Percentiles rank a stretch among this genome's conserved stretches.
Evolutionary conservation across 2,113 vertebrate genomes (phyloP).

Genomic region (Sula dactylatra): DNA sequence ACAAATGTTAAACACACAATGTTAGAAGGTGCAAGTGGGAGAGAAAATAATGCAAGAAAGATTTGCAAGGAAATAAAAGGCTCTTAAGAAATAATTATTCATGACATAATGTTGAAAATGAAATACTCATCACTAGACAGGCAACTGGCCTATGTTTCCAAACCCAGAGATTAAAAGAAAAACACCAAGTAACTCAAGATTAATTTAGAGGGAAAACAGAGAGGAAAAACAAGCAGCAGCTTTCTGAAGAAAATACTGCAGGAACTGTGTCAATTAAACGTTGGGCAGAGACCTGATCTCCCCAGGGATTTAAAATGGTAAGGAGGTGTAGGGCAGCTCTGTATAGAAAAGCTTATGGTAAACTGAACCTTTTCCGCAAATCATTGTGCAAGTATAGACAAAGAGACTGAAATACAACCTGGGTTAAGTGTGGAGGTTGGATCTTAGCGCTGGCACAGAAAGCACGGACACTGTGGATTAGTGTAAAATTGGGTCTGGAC

Average conservation of each 20-base stretch:
- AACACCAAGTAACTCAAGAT: background rate
- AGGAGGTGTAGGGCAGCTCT: background rate
- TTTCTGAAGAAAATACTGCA: background rate
- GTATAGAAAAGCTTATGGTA: background rate
- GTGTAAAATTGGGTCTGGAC: background rate
- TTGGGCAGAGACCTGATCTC: background rate
- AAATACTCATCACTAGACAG: background rate
- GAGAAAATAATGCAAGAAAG: background rate
- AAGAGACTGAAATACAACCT: background rate
- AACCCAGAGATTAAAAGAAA: background rate
- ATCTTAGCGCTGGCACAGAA: background rate
- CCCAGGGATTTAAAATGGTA: background rate
- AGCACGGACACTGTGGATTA: fast-evolving
- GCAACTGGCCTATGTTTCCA: background rate
- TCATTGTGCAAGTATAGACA: background rate
- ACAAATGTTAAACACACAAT: background rate
- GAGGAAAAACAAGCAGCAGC: background rate
- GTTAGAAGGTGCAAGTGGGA: background rate
- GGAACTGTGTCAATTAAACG: background rate
- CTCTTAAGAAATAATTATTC: background rate
- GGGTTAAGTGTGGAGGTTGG: background rate
- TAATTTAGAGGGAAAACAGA: background rate
- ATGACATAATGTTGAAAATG: background rate
- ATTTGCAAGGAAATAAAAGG: background rate
- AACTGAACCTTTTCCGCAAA: background rate